Evolutionary conservation across 2,888 invertebrate species (phyloP).

Genomic region (Plagodis pulveraria): DNA sequence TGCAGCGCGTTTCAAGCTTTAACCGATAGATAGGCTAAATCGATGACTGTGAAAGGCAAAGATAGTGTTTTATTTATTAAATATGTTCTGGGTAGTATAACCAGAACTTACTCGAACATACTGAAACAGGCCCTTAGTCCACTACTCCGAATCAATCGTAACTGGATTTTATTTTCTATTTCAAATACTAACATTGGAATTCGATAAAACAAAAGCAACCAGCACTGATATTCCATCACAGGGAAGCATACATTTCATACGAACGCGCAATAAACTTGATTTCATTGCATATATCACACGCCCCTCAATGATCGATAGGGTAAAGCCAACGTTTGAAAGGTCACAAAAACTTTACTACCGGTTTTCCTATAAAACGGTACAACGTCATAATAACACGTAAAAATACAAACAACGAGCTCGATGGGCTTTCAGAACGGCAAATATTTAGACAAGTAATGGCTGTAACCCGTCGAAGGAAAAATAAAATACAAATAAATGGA

Average conservation of each 20-base stretch:
- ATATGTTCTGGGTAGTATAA: too few species aligned
- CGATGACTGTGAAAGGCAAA: too few species aligned
- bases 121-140: too few species aligned
- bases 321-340: slow-evolving; percentile 15
- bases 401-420: slow-evolving; percentile 52
- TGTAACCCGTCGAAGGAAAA: slow-evolving; percentile 49
- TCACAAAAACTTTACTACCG: slow-evolving; percentile 18
- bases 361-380: slow-evolving; percentile 39
- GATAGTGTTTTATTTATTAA: too few species aligned
- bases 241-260: slow-evolving; percentile 3
- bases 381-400: slow-evolving; percentile 48
- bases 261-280: slow-evolving; percentile 10
- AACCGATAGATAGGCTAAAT: too few species aligned
- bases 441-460: slow-evolving; percentile 72
- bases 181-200: too few species aligned
- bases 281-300: slow-evolving; percentile 24
- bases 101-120: too few species aligned
- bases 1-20: too few species aligned
- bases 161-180: too few species aligned
- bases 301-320: slow-evolving; percentile 17
- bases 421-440: slow-evolving; percentile 63
- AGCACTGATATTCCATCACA: slow-evolving; percentile 2
- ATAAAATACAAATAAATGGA: slow-evolving; percentile 56
- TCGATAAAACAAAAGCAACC: too few species aligned
- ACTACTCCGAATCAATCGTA: too few species aligned